Evolutionary conservation across 2,113 vertebrate genomes (phyloP).

Genomic region (Enhydra lutris): DNA sequence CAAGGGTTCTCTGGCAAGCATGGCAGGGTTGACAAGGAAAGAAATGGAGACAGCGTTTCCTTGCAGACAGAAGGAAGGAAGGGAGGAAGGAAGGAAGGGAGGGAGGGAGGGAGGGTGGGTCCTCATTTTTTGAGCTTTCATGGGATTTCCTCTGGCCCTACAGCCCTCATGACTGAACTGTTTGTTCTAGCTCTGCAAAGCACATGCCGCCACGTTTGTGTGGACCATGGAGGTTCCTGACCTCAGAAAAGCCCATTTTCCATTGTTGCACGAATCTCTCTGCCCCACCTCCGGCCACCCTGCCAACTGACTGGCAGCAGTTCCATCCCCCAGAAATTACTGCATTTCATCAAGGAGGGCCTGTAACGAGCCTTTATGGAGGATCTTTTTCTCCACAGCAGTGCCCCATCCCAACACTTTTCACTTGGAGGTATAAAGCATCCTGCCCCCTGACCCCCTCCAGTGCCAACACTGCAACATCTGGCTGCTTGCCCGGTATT

Average conservation of each 20-base stretch:
- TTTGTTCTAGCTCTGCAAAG: not conserved
- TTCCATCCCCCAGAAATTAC: not conserved
- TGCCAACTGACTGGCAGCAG: not conserved
- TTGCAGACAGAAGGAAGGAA: not conserved
- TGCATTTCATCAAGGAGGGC: not conserved
- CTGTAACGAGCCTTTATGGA: fast-evolving
- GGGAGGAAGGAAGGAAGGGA: not conserved
- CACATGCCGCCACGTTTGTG: too few relatives aligned
- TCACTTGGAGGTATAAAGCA: not conserved
- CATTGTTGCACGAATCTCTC: not conserved
- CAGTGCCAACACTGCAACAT: not conserved
- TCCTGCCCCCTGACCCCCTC: not conserved
- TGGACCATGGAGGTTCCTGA: not conserved
- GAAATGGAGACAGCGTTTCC: not conserved
- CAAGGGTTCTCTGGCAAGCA: not conserved
- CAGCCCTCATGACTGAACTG: not conserved
- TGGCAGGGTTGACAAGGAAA: not conserved
- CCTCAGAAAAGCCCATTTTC: not conserved
- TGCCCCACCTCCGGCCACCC: not conserved
- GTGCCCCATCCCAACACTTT: too few relatives aligned
- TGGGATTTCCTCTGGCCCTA: not conserved
- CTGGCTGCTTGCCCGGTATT: not conserved
- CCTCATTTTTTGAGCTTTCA: not conserved
- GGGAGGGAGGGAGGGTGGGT: not conserved
- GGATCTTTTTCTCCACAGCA: not conserved